Base-by-base conservation (phyloP, 2,113 vertebrate species). In the Sylvietta virens region DNA sequence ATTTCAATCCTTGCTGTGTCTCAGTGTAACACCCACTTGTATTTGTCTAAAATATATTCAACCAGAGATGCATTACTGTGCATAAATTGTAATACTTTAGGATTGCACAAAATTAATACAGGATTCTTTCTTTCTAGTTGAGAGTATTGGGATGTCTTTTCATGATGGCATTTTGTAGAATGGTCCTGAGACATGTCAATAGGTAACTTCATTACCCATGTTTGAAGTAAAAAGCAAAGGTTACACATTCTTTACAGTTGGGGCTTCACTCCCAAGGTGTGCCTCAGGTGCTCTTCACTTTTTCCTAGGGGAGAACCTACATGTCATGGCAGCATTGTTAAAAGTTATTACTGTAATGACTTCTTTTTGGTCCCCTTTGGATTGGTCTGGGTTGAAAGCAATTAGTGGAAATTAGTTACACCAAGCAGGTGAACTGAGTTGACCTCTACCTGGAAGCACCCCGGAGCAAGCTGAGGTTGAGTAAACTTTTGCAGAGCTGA, bases 261-360 rank as follows among this genome's bases (percentile, higher is more conserved):
- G 19, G 45, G 10, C 27, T 92, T 37, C 1, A 0, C 8, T 51
- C 15, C 21, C 21, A 33, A 77, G 17, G 22, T 24, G 4, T 3
- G 20, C 6, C 4, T 81, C 44, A 45, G 13, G 17, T 69, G 27
- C 40, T 80, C 21, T 40, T 91, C 26, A 6, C 15, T 16, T 70
- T 89, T 74, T 62, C 4, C 2, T 30, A 22, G 26, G 7, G 5
- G 1, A 0, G 1, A 31, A 48, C 28, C 19, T 33, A 22, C 13
- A 8, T 40, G 15, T 77, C 42, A 84, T 73, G 17, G 20, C 28
- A 81, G 5, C n/a, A 23, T 21, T 82, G 9, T 54, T 77, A 30
- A 33, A 81, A 67, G 44, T 33, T 28, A 62, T 57, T 78, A 47
- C 35, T 74, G 16, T 42, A 35, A 30, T 71, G 8, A 23, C 20